These are phyloP conservation scores for Acromyrmex echinatior DNA, from an alignment of 1,140 invertebrate species.

Conservation along the genomic window DNA sequence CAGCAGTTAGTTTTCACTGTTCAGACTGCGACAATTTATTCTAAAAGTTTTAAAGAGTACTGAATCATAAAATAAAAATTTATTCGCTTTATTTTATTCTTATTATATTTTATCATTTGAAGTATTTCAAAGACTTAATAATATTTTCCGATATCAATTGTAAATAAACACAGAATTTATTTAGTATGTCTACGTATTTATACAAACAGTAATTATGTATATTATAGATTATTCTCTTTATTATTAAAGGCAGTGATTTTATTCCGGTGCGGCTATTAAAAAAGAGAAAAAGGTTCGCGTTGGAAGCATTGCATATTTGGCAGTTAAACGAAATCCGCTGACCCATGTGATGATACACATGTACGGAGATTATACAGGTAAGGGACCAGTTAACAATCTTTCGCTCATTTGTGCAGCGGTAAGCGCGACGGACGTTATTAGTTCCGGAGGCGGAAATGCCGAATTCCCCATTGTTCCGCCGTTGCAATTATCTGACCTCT, in stretches of 20 bases:
- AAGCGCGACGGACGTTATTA: slow-evolving; percentile 65
- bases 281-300: neutral
- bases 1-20: no score
- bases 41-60: no score
- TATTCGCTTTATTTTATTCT: neutral
- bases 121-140: neutral
- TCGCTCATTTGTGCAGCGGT: slow-evolving; percentile 52
- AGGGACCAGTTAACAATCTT: slow-evolving; percentile 62
- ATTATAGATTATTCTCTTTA: neutral
- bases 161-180: slow-evolving; percentile 25
- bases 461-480: slow-evolving; percentile 56
- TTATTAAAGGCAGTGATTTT: slow-evolving; percentile 24
- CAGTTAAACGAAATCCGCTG: slow-evolving; percentile 18
- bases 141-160: neutral
- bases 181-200: neutral
- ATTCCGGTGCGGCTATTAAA: neutral
- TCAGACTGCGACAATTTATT: no score
- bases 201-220: neutral
- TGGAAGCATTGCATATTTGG: slow-evolving; percentile 31
- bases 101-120: slow-evolving; percentile 9
- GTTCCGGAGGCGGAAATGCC: slow-evolving; percentile 56
- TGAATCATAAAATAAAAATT: neutral
- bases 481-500: slow-evolving; percentile 56
- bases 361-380: neutral
- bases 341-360: neutral